These are phyloP conservation scores for Cheilosia vulpina DNA, from an alignment of 2,888 invertebrate genomes.

Conservation along the genomic window DNA sequence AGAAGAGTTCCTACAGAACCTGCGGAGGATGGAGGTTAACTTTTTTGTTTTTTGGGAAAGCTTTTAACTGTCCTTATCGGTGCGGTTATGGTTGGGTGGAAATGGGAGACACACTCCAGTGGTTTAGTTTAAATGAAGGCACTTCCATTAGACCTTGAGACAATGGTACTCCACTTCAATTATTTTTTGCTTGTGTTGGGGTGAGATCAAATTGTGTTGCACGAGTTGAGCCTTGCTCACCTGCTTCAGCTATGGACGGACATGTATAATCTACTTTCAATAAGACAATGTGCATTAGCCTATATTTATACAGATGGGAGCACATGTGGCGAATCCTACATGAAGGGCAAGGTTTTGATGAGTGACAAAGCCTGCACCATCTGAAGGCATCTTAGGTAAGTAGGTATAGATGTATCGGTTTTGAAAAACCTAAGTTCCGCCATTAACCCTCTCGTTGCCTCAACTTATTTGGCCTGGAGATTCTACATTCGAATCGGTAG, in stretches of 20 bases:
- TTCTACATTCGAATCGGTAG: no score
- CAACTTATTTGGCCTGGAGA: no score
- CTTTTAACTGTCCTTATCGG: conserved; percentile 42
- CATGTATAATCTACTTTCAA: no score
- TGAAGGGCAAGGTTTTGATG: neutral
- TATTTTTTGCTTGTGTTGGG: neutral
- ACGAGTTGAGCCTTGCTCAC: neutral
- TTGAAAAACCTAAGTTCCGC: no score
- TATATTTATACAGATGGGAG: no score
- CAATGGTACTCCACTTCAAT: conserved; percentile 5
- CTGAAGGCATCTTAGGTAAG: no score
- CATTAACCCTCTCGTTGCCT: no score
- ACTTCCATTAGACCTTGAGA: neutral
- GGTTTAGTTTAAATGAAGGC: neutral
- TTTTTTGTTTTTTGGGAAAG: conserved; percentile 12
- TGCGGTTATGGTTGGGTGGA: neutral
- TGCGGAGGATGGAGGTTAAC: neutral
- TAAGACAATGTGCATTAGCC: no score
- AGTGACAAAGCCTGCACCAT: no score
- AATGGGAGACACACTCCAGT: neutral
- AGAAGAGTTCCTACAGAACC: conserved; percentile 21
- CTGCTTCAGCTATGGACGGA: neutral
- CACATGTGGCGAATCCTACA: neutral
- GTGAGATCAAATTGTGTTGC: neutral
- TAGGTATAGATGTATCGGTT: no score